Base-by-base conservation (phyloP, 2,888 invertebrate species). In the Sinohyriopsis cumingii region DNA sequence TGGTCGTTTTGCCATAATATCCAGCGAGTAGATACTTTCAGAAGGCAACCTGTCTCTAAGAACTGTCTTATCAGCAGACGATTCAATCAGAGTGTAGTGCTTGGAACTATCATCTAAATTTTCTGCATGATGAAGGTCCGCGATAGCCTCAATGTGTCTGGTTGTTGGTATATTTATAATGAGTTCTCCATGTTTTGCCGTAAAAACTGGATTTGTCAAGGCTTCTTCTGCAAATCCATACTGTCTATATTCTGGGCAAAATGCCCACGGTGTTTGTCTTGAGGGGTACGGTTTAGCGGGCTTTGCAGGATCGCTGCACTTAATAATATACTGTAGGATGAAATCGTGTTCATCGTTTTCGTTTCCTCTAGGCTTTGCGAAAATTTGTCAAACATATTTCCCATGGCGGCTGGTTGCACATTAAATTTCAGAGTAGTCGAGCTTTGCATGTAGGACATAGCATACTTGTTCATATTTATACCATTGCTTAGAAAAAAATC, bases 221-320 rank as follows among this genome's bases (percentile, higher is more conserved):
- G 61, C 62, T 59, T 57, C 55, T 0, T 65, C 67, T 60, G 67
- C 45, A n/a, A 73, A 69, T 12, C 73, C 73, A 12, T 60, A 59
- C 24, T 69, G 67, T 12, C n/a, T 33, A 28, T 63, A 73, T 54
- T 69, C 56, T 24, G 63, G 54, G 5, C 61, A 59, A 15, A 65
- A 45, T 61, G 69, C 73, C 54, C 67, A 73, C 0, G 64, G 22
- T 24, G 67, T 64, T 5, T 24, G 45, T 55, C 67, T 67, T 24
- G 57, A 63, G 9, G 73, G 73, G 20, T 66, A 65, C 33, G 33
- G 33, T 33, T 33, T 33, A 2, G 33, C 9, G 9, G 9, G 18
- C 5, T 59, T 56, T 4, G 25, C 60, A 2, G 55, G 62, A 19
- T 55, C 45, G 5, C 59, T 59, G 18, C 69, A 71, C 33, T 72